Conservation (phyloP, 2,113 vertebrate species). For the Gymnogyps californianus region DNA sequence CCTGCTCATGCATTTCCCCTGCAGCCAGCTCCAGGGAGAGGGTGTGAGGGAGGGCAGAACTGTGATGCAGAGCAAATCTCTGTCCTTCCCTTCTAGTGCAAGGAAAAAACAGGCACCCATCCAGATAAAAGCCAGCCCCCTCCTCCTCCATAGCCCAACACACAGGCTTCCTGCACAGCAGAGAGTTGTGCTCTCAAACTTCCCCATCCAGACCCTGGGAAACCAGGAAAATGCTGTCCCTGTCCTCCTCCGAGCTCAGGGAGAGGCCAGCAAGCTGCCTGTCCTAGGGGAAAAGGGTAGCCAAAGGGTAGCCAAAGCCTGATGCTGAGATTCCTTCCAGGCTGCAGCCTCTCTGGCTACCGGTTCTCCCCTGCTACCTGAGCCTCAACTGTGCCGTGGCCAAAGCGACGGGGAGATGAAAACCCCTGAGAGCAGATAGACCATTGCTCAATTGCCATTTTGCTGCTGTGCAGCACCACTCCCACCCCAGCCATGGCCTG, state of each 20-base stretch:
- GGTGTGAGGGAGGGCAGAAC: not conserved
- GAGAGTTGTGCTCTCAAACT: not conserved
- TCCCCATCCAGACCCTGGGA: not conserved
- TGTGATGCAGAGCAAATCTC: not conserved
- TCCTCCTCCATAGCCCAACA: not conserved
- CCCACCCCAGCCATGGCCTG: not conserved
- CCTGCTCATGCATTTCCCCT: rapidly evolving
- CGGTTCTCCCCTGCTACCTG: rapidly evolving
- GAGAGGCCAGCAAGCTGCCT: not conserved
- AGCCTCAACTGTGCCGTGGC: not conserved
- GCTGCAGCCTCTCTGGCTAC: not conserved
- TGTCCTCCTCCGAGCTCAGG: not conserved
- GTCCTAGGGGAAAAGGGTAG: not conserved
- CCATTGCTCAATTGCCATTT: not conserved
- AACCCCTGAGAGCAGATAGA: not conserved
- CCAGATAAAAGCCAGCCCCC: not conserved
- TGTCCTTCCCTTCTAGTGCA: not conserved
- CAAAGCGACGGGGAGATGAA: not conserved
- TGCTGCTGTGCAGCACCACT: not conserved
- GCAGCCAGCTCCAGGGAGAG: not conserved
- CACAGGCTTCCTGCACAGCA: rapidly evolving
- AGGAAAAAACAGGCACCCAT: not conserved
- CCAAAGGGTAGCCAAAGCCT: not conserved
- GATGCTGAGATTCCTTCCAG: not conserved
- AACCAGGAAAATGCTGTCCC: not conserved